Evolutionary conservation across 2,888 invertebrate species (phyloP).

Genomic region (Brenthis ino): DNA sequence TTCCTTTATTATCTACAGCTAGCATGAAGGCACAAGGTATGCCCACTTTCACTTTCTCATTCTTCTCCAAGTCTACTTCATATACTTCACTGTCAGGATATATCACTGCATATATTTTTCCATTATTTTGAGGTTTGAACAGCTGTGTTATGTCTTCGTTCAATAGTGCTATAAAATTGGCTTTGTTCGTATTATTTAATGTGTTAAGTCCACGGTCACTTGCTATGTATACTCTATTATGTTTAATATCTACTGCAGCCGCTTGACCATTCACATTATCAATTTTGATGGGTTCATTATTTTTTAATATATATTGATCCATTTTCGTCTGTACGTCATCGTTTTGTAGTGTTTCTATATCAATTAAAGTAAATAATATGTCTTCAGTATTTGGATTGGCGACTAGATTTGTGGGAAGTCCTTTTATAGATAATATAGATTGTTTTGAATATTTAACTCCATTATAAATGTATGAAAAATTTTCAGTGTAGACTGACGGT

Average conservation of each 20-base stretch:
- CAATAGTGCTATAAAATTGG: conserved; percentile 61
- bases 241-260: conserved; percentile 61
- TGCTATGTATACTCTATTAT: conserved; percentile 65
- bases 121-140: conserved; percentile 57
- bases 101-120: conserved; percentile 63
- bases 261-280: conserved; percentile 69
- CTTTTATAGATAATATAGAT: conserved; percentile 65
- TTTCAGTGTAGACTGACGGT: conserved; percentile 54
- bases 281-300: conserved; percentile 62
- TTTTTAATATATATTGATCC: conserved; percentile 69
- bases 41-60: conserved; percentile 61
- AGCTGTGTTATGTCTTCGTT: conserved; percentile 73
- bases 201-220: conserved; percentile 64
- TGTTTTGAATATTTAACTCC: conserved; percentile 54
- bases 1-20: conserved; percentile 65
- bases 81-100: conserved; percentile 71
- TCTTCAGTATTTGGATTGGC: conserved; percentile 61
- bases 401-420: conserved; percentile 70
- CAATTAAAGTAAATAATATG: conserved; percentile 69
- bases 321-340: conserved; percentile 72
- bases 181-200: conserved; percentile 59
- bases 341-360: conserved; percentile 66
- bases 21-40: conserved; percentile 71
- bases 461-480: conserved; percentile 60
- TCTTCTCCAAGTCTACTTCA: conserved; percentile 56